phyloP scores from a whole-genome alignment of 1,140 invertebrate genomes.

The Drosophila elegans region DNA sequence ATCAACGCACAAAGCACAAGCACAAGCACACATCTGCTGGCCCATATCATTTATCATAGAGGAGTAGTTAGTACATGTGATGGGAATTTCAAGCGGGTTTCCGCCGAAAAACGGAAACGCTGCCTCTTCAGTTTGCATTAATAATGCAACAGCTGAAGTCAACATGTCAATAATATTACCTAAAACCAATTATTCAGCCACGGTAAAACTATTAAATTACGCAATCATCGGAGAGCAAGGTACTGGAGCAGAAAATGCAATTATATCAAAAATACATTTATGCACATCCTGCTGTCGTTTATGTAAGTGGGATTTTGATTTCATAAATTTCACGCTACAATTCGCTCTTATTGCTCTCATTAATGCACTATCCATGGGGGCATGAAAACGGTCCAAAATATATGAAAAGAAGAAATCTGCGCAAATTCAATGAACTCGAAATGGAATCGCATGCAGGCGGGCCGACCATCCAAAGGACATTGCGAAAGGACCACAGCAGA shows the following conservation, averaged over 20 bases:
- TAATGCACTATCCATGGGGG: constrained; percentile 61
- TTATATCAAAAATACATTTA: constrained; percentile 79
- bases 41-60: constrained; percentile 69
- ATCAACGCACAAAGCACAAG: constrained; percentile 51
- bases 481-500: constrained; percentile 4
- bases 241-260: constrained; percentile 57
- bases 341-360: constrained; percentile 39
- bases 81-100: constrained; percentile 57
- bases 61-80: constrained; percentile 23
- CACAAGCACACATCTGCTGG: constrained; percentile 27
- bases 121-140: constrained; percentile 57
- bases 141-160: constrained; percentile 76
- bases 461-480: constrained; percentile 4
- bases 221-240: constrained; percentile 41
- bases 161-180: constrained; percentile 73
- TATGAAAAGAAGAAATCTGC: constrained; percentile 61
- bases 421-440: constrained; percentile 82
- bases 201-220: constrained; percentile 74
- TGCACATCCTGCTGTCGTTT: constrained; percentile 63
- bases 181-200: constrained; percentile 76
- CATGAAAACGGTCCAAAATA: constrained; percentile 37
- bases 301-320: constrained; percentile 45
- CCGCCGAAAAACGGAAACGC: constrained; percentile 60
- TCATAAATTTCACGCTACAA: constrained; percentile 68
- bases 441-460: constrained; percentile 55